Conservation (phyloP, 2,888 invertebrate species). For the Polyploca ridens region DNA sequence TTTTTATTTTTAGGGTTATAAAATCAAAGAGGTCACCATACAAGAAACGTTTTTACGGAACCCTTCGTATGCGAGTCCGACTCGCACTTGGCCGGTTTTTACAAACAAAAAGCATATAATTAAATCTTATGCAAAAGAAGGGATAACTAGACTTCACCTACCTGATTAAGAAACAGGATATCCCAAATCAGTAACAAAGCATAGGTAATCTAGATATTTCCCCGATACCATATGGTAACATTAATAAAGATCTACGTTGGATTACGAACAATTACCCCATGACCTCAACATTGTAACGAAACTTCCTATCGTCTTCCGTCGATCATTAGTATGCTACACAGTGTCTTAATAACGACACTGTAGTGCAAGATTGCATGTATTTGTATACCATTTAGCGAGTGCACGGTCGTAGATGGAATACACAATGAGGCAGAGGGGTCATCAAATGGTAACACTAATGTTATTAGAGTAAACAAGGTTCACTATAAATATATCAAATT, state of each 20-base stretch:
- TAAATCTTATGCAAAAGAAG: no score
- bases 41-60: no score
- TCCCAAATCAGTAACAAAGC: neutral
- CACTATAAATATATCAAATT: constrained; percentile 19
- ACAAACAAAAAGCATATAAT: no score
- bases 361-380: constrained; percentile 39
- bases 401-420: constrained; percentile 32
- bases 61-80: no score
- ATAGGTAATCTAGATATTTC: neutral
- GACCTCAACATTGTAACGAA: constrained; percentile 37
- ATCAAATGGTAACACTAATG: constrained; percentile 17
- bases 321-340: constrained; percentile 42
- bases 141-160: neutral
- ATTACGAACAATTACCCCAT: constrained; percentile 15
- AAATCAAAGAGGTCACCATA: no score
- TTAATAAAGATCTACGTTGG: neutral
- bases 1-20: no score
- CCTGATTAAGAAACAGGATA: neutral
- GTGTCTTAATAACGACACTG: constrained; percentile 31
- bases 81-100: no score
- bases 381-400: constrained; percentile 37
- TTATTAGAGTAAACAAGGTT: constrained; percentile 20
- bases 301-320: constrained; percentile 41
- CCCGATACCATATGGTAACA: neutral
- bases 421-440: constrained; percentile 28